These are phyloP conservation scores for Pseudonaja textilis DNA, from an alignment of 2,113 vertebrate genomes.

Conservation along the genomic window DNA sequence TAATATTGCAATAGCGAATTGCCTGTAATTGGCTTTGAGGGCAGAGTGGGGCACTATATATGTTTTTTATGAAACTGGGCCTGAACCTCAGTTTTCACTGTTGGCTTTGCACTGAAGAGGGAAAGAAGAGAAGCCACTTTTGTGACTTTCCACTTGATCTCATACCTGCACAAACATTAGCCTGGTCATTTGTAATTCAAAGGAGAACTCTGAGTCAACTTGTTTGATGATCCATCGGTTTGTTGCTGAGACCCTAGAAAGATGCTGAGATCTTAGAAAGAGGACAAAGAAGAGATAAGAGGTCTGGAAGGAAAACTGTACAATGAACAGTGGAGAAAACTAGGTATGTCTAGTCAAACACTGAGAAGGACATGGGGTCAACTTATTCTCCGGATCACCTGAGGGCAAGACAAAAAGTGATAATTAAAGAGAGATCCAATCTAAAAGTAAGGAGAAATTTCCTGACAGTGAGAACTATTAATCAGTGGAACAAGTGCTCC, in stretches of 20 bases:
- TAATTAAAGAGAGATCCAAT: too few species aligned
- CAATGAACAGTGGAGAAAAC: too few species aligned
- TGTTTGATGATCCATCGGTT: neutral
- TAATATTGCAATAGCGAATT: neutral
- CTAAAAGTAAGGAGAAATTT: too few species aligned
- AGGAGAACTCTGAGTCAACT: neutral
- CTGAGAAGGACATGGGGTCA: too few species aligned
- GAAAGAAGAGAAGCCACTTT: neutral
- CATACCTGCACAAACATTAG: neutral
- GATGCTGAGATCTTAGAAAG: too few species aligned
- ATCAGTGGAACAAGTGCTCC: too few species aligned
- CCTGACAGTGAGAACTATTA: too few species aligned
- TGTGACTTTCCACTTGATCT: neutral
- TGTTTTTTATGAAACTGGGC: neutral
- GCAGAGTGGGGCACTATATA: neutral
- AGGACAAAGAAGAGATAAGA: too few species aligned
- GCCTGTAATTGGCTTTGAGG: neutral
- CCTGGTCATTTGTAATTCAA: neutral
- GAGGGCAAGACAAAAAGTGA: too few species aligned
- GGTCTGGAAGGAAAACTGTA: too few species aligned
- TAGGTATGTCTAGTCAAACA: too few species aligned
- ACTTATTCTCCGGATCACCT: too few species aligned
- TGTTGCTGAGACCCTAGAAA: neutral
- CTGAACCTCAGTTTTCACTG: neutral
- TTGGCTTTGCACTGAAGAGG: neutral